Evolutionary conservation across 2,888 invertebrate genomes (phyloP), one percentile per base, ranked within the genome.

Genomic region (Aricia artaxerxes): DNA sequence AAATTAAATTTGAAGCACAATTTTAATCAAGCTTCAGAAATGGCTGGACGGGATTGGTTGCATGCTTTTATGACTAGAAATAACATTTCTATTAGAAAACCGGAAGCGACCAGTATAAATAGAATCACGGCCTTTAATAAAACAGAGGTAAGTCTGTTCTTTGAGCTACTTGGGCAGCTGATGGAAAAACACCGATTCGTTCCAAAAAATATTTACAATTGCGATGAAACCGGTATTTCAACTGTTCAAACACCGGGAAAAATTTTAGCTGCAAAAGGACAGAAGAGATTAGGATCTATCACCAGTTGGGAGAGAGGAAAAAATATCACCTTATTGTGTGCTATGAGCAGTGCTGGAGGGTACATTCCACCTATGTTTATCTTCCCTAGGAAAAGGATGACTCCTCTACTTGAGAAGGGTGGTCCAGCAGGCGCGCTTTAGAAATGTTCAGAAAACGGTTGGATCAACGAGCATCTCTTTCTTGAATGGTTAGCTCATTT

Each of bases 321-420:
- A 79, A 85, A 87, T 73, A 87, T 91, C 2, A 92, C 92, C 2
- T 80, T 91, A n/a, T 75, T 91, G 77, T 91, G 89, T 85, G 85
- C 88, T 24, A 88, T 91, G 86, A 92, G 85, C 83, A 88, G 82
- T 84, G 88, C 73, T 88, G 91, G 11, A 77, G 80, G 16, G 7
- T 92, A 83, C 82, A 84, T 93, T 44, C 91, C 92, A 6, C 92
- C 91, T 3, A 90, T 93, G 90, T 91, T 92, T 83, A 91, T 93
- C 76, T 93, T 88, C 80, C 90, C 90, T 0, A 79, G 90, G 38
- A 87, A 91, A 82, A 87, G 89, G 79, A 84, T 90, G 88, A 87
- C 87, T 73, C 87, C 88, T 16, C 80, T 82, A 1, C 84, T 92
- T 11, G 86, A 89, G 81, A 87, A 87, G 79, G 89, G 88, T 86